Percentiles rank a stretch among this genome's conserved stretches.
phyloP scores from a whole-genome alignment of 2,797 vertebrate species.

The Lepus townsendii region DNA sequence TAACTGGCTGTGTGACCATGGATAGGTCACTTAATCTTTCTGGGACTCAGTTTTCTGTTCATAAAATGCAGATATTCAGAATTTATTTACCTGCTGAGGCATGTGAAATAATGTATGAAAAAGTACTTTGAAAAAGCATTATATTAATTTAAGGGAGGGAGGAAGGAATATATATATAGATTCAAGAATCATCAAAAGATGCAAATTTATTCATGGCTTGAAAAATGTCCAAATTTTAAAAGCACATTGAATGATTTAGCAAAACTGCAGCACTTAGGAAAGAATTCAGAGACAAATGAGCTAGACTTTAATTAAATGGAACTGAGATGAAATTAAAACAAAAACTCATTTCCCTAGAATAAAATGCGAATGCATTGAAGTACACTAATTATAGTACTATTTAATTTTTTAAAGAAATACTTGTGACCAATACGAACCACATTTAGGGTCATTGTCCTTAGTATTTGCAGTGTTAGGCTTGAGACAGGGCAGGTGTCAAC shows the following conservation, averaged over 20 bases:
- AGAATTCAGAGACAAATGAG: constrained; percentile 82
- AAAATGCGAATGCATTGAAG: constrained; percentile 75
- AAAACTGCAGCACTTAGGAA: constrained; percentile 79
- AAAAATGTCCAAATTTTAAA: constrained; percentile 83
- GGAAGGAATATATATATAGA: constrained; percentile 66
- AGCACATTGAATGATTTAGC: constrained; percentile 77
- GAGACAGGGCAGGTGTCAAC: constrained; percentile 71
- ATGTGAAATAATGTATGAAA: constrained; percentile 48
- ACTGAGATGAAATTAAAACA: constrained; percentile 85
- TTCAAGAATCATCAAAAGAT: constrained; percentile 76
- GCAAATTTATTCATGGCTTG: constrained; percentile 87
- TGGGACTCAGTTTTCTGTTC: constrained; percentile 62
- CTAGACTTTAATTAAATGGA: constrained; percentile 88
- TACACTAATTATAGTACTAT: constrained; percentile 54
- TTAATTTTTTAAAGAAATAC: constrained; percentile 72
- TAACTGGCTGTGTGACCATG: not conserved
- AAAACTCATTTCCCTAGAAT: constrained; percentile 85
- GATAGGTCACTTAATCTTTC: not conserved
- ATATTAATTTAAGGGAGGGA: constrained; percentile 30
- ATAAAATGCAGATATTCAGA: constrained; percentile 21
- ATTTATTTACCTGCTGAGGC: constrained; percentile 35
- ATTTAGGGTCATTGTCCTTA: constrained; percentile 72
- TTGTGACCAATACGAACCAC: constrained; percentile 69
- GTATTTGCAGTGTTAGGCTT: constrained; percentile 66
- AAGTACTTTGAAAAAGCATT: constrained; percentile 21